A percentile compares a stretch with the other conserved stretches of the same genome.
These are phyloP conservation scores for Dryas iulia DNA, from an alignment of 1,140 invertebrate genomes.

Conservation along the genomic window DNA sequence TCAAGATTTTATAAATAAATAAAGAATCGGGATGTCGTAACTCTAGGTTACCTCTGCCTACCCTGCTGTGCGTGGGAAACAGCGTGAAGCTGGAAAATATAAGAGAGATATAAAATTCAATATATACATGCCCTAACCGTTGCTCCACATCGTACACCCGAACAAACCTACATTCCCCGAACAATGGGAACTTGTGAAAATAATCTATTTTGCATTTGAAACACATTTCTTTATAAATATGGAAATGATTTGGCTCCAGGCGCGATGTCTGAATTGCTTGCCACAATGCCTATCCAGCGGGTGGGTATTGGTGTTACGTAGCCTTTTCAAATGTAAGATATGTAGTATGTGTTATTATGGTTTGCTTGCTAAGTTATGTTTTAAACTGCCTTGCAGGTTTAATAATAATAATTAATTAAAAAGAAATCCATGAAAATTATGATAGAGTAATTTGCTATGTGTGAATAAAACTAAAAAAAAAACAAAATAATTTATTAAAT, in stretches of 20 bases:
- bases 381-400: too few species aligned
- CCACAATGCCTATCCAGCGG: neutral
- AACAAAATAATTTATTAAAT: too few species aligned
- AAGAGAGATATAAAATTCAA: neutral
- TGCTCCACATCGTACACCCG: neutral
- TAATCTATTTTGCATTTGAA: constrained; percentile 5
- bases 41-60: too few species aligned
- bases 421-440: too few species aligned
- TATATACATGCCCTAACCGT: neutral
- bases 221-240: constrained; percentile 5
- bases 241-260: neutral
- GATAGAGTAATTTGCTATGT: too few species aligned
- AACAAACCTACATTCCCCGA: neutral
- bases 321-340: neutral
- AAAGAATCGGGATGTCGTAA: too few species aligned
- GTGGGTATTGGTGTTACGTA: neutral
- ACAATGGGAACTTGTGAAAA: neutral
- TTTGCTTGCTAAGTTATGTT: neutral
- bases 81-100: too few species aligned
- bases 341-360: neutral
- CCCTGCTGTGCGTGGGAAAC: too few species aligned
- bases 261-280: neutral
- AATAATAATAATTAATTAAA: too few species aligned
- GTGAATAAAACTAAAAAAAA: too few species aligned
- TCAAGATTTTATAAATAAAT: too few species aligned